phyloP scores from a whole-genome alignment of 2,113 vertebrate genomes.

The Ondatra zibethicus region DNA sequence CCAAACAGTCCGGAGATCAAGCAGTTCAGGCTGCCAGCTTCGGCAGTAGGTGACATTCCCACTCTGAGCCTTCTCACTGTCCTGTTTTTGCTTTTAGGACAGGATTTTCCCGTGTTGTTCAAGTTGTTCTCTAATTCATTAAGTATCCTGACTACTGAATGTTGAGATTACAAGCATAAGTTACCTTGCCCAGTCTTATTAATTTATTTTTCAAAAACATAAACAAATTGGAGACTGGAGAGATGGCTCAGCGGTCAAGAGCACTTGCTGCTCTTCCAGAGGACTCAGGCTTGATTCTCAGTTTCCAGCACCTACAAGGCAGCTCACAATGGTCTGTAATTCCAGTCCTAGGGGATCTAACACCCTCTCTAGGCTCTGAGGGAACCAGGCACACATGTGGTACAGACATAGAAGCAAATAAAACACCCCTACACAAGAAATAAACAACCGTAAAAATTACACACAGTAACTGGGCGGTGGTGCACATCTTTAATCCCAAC shows the following conservation, averaged over 20 bases:
- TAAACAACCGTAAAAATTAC: neutral
- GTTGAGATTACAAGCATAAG: neutral
- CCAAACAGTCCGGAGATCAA: too few species aligned
- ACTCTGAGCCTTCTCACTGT: neutral
- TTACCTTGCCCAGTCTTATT: neutral
- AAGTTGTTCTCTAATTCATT: neutral
- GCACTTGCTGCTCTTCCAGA: neutral
- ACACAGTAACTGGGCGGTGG: neutral
- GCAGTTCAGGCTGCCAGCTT: too few species aligned
- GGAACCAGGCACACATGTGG: neutral
- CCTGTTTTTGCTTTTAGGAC: neutral
- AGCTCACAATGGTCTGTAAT: neutral
- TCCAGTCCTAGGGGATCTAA: neutral
- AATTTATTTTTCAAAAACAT: neutral
- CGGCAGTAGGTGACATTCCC: neutral
- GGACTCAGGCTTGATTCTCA: neutral
- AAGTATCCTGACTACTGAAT: neutral
- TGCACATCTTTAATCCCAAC: neutral
- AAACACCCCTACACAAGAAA: neutral
- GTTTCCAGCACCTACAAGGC: neutral
- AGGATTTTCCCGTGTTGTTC: neutral
- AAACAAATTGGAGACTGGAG: neutral
- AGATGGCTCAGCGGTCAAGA: neutral
- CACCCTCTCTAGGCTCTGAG: neutral
- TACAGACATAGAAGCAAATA: neutral